Percentiles rank a stretch among this genome's conserved stretches.
phyloP scores from a whole-genome alignment of 2,888 invertebrate genomes.

The Lymantria dispar region DNA sequence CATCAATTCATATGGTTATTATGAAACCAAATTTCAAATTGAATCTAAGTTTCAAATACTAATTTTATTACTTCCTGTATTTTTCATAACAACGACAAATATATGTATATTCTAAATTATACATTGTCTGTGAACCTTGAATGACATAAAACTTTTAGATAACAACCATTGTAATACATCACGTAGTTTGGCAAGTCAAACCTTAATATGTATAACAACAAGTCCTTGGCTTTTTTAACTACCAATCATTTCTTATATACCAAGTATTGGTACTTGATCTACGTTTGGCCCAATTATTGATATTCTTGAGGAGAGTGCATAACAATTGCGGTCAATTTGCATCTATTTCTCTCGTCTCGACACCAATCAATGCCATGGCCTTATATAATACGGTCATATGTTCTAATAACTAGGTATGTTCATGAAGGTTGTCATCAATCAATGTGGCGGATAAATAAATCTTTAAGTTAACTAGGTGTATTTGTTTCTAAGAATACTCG shows the following conservation, averaged over 20 bases:
- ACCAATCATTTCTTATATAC: neutral
- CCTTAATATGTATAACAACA: neutral
- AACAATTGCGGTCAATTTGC: slow-evolving; percentile 30
- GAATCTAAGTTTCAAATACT: too few relatives aligned
- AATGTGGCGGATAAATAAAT: neutral
- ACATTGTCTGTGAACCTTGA: neutral
- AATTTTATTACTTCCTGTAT: neutral
- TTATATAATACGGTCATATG: neutral
- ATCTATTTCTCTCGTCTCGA: slow-evolving; percentile 30
- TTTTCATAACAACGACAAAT: neutral
- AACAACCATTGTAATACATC: neutral
- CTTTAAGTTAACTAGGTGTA: neutral
- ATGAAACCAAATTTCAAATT: too few relatives aligned
- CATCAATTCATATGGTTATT: too few relatives aligned
- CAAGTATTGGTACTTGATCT: neutral
- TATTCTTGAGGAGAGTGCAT: slow-evolving; percentile 23
- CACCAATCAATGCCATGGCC: slow-evolving; percentile 30
- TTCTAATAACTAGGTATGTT: neutral
- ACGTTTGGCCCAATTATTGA: slow-evolving; percentile 10
- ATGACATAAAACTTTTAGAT: neutral
- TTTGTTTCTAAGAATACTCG: too few relatives aligned
- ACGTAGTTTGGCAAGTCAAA: neutral
- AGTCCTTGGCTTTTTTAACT: neutral
- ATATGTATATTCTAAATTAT: neutral
- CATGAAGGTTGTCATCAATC: neutral